Base-by-base conservation (phyloP, 2,797 vertebrate genomes). In the Decapterus maruadsi region DNA sequence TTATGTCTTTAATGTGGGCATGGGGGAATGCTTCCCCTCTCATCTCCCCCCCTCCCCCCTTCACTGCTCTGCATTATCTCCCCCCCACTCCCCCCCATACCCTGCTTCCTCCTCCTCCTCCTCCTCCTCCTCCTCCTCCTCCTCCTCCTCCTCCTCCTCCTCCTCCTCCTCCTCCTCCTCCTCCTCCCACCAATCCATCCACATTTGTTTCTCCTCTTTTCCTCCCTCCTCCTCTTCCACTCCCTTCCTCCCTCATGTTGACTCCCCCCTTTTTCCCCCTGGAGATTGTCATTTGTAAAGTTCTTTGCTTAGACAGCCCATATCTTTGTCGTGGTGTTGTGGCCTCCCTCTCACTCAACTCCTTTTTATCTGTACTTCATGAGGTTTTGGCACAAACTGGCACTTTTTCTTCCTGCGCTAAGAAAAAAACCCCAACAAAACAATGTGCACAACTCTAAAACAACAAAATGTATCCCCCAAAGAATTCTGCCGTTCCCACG, bases 1-100 rank as follows among this genome's bases (percentile, higher is more conserved):
- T 95, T 93, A 94, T 94, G 89, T 94, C 95, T 95, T 94, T 95
- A 95, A 95, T 96, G 95, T 96, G 95, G 95, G 93, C 84, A 84
- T 88, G 87, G 87, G 90, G 88, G 93, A 94, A 95, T 94, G 93
- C 94, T 94, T 93, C 94, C 93, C 91, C 91, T 91, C 90, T 88
- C 92, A 89, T 83, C 80, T 73, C 71, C 68, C 66, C 56, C 84
- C 19, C 65, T n/a, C n/a, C 74, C 76, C 87, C 36, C 64, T 46
- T 55, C 64, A 26, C 79, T 86, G 81, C 86, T 84, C 83, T 72
- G 73, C 42, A 72, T 88, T 88, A 87, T 85, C 56, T 42, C 69
- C 84, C 31, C 31, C 31, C 26, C 26, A 1, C 26, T 3, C 26
- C 26, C 85, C 77, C 86, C 87, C 74, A 51, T 81, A 83, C 81